Conservation (phyloP, 2,888 invertebrate species). For the Yponomeuta malinellus region DNA sequence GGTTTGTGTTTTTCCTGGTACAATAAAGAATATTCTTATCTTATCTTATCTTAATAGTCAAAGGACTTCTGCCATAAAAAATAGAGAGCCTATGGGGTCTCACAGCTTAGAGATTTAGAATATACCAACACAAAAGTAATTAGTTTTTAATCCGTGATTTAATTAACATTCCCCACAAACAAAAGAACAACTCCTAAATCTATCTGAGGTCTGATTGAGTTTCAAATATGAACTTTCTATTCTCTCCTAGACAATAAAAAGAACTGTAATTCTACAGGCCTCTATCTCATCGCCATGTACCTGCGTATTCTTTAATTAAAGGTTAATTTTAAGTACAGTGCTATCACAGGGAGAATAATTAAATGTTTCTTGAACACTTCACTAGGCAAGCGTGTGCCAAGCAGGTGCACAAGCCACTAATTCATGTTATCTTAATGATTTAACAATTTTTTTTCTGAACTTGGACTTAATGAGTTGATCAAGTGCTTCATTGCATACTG, state of each 20-base stretch:
- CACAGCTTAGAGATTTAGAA: too few species aligned
- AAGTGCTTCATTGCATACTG: constrained; percentile 18
- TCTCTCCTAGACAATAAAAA: background rate
- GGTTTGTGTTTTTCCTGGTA: too few species aligned
- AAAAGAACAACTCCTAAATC: background rate
- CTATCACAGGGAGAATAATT: constrained; percentile 6
- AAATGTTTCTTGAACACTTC: background rate
- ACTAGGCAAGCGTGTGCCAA: constrained; percentile 9
- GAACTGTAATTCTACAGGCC: background rate
- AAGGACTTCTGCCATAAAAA: too few species aligned
- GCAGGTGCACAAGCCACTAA: constrained; percentile 13
- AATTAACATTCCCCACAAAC: background rate
- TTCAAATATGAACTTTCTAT: background rate
- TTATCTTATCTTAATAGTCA: too few species aligned
- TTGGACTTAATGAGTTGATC: constrained; percentile 17
- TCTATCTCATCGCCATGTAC: background rate
- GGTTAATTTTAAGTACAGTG: constrained; percentile 2
- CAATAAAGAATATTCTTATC: too few species aligned
- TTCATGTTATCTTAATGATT: constrained; percentile 5
- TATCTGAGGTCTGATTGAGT: background rate
- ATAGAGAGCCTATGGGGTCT: too few species aligned
- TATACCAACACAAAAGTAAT: background rate
- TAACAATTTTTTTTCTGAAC: background rate
- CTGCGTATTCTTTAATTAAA: constrained; percentile 1
- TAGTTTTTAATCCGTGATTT: background rate